A percentile compares a stretch with the other conserved stretches of the same genome.
These are phyloP conservation scores for Oryctes rhinoceros DNA, from an alignment of 1,140 invertebrate species.

Conservation along the genomic window DNA sequence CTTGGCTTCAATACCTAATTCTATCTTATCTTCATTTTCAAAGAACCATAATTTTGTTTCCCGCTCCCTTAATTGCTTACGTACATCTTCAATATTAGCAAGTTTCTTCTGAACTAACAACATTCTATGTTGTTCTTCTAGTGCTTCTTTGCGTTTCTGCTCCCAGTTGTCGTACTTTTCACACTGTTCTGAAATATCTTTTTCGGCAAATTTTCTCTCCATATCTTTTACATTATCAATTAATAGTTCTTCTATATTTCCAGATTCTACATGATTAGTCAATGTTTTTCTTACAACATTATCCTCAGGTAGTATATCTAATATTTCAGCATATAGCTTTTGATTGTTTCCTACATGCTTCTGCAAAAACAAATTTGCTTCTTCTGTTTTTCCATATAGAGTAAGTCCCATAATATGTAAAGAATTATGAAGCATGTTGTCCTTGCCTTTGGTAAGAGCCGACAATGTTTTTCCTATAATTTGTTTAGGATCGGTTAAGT, in stretches of 20 bases:
- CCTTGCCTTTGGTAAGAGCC: conserved; percentile 66
- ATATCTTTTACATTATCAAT: conserved; percentile 65
- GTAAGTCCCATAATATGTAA: conserved; percentile 74
- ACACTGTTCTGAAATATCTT: conserved; percentile 67
- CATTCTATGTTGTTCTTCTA: conserved; percentile 68
- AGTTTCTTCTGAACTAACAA: conserved; percentile 65
- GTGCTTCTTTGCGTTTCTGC: conserved; percentile 63
- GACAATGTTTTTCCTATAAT: conserved; percentile 82
- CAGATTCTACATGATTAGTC: conserved; percentile 50
- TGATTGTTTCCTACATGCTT: conserved; percentile 57
- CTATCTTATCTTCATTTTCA: conserved; percentile 75
- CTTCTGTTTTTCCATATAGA: conserved; percentile 73
- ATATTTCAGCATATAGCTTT: conserved; percentile 60
- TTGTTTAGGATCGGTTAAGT: conserved; percentile 72
- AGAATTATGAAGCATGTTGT: conserved; percentile 69
- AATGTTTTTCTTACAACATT: conserved; percentile 53
- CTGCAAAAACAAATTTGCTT: conserved; percentile 63
- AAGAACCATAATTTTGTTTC: conserved; percentile 81
- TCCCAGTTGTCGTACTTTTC: conserved; percentile 71
- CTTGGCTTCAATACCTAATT: conserved; percentile 72
- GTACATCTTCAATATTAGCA: conserved; percentile 67
- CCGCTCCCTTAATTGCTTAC: conserved; percentile 66
- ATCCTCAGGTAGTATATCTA: conserved; percentile 61
- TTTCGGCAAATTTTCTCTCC: conserved; percentile 63
- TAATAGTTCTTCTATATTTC: conserved; percentile 60